These are phyloP conservation scores for Drosophila sturtevanti DNA, from an alignment of 1,140 invertebrate species.

Conservation along the genomic window DNA sequence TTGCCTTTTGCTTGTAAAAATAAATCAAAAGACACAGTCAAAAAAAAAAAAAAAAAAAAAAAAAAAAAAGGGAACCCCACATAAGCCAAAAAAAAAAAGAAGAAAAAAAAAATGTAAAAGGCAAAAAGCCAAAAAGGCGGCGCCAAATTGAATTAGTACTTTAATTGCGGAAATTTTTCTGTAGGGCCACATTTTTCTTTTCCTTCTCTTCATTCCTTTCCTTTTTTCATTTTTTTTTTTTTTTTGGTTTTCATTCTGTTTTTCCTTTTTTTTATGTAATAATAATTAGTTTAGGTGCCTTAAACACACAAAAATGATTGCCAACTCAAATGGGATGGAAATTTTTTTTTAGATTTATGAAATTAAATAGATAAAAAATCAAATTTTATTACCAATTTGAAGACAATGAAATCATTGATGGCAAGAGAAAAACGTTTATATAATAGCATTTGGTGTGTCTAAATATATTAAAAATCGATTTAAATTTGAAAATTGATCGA, in stretches of 20 bases:
- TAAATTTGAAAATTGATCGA: too few species aligned
- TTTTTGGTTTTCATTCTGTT: background rate
- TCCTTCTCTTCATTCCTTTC: background rate
- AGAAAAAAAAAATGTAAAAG: background rate
- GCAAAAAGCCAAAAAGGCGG: constrained; percentile 48
- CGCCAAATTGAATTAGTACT: constrained; percentile 71
- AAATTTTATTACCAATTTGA: background rate
- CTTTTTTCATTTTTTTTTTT: background rate
- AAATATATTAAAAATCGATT: background rate
- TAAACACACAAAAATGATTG: constrained; percentile 9
- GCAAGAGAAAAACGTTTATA: too few species aligned
- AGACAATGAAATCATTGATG: too few species aligned
- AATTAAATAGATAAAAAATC: background rate
- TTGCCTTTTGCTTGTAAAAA: constrained; percentile 55
- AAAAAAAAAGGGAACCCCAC: too few species aligned
- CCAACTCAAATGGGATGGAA: background rate
- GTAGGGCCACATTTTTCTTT: background rate
- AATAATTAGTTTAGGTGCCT: constrained; percentile 8
- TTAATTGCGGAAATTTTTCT: constrained; percentile 55
- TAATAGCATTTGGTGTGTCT: too few species aligned
- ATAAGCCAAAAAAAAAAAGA: background rate
- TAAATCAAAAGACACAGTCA: constrained; percentile 61
- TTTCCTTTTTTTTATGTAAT: background rate
- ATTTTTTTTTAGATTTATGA: background rate
- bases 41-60: constrained; percentile 1